Base-by-base conservation (phyloP, 2,797 vertebrate species). In the Enteromius paludinosus region DNA sequence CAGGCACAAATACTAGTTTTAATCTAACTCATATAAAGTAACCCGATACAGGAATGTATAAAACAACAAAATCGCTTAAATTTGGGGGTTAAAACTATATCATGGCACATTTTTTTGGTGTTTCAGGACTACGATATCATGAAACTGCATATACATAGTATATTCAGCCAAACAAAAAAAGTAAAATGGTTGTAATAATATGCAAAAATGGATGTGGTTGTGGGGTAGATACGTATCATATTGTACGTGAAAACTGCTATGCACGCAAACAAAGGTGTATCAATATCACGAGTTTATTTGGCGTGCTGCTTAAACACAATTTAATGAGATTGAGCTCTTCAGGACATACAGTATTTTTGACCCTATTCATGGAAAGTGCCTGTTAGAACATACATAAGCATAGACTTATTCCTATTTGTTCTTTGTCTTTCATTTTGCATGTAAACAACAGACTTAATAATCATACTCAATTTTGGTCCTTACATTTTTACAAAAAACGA, bases 361-460 rank as follows among this genome's bases (percentile, higher is more conserved):
- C 28, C 18, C 52, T n/a, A 30, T 43, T 56, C 11, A 25, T 43
- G 23, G 3, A 79, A 59, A 23, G 45, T 56, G 49, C 23, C 38
- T 62, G 41, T 62, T 45, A 62, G 3, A 62, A 49, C 59, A 64
- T 35, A 47, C 12, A 78, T 43, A 47, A 62, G 17, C 18, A 33
- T 15, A 7, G 1, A 74, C n/a, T 23, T 33, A 72, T 33, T 73
- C 30, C n/a, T 77, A 2, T 38, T 79, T 45, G 25, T 25, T 59
- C 38, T n/a, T 17, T 20, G 30, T 45, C 78, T 33, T 20, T 54
- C 4, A 11, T 52, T 78, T 66, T 62, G 18, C 14, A n/a, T 15
- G 62, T 11, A 78, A 78, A 78, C 62, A 78, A 52, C 25, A 11
- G 18, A 54, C 30, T 66, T 35, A 1, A 28, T 68, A n/a, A 52